These are phyloP conservation scores for Agrypnia vestita DNA, from an alignment of 1,140 invertebrate species.

Conservation along the genomic window DNA sequence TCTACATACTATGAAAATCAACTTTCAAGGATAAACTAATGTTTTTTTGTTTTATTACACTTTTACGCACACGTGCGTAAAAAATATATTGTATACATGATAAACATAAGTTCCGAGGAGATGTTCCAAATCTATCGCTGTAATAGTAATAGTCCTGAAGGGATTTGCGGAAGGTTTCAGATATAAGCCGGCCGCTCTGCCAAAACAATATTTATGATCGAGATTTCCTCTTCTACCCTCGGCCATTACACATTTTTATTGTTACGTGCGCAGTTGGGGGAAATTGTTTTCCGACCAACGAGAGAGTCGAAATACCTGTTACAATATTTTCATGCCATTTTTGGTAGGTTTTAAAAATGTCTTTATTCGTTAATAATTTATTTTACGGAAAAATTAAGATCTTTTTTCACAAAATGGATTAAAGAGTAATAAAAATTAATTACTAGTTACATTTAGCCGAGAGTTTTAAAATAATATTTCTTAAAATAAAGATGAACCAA, in stretches of 20 bases:
- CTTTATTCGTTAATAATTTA: neutral
- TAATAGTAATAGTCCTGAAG: slow-evolving; percentile 40
- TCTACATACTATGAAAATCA: no score
- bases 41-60: no score
- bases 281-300: slow-evolving; percentile 44
- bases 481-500: neutral
- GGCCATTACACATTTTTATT: slow-evolving; percentile 54
- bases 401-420: neutral
- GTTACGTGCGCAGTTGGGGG: slow-evolving; percentile 32
- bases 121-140: slow-evolving; percentile 8
- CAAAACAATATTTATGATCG: slow-evolving; percentile 56
- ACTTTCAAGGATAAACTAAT: no score
- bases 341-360: neutral
- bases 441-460: no score
- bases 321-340: slow-evolving; percentile 12
- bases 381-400: neutral
- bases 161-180: slow-evolving; percentile 46
- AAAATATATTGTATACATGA: no score
- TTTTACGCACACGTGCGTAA: no score
- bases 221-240: slow-evolving; percentile 56
- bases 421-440: no score
- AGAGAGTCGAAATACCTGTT: neutral
- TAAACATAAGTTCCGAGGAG: neutral
- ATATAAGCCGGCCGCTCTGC: slow-evolving; percentile 39
- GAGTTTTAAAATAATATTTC: no score